phyloP scores from a whole-genome alignment of 53 echinoderm and acorn worm species.

The Patiria pectinifera region DNA sequence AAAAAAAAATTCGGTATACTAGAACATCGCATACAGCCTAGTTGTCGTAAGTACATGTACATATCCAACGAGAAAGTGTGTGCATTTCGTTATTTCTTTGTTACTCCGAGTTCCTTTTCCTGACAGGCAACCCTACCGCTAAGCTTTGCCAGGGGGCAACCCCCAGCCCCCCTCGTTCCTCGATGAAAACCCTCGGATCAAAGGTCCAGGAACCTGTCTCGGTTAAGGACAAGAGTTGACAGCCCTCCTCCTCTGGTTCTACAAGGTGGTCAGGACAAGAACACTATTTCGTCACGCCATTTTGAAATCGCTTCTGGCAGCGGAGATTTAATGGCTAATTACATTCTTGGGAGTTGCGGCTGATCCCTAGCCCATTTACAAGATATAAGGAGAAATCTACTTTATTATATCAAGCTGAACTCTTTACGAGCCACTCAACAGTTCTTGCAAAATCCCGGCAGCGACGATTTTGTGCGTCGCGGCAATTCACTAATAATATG shows the following conservation, averaged over 20 bases:
- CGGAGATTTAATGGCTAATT: constrained; percentile 43
- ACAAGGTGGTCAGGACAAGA: constrained; percentile 28
- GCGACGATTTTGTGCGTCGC: constrained; percentile 37
- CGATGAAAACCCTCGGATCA: not conserved
- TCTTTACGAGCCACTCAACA: constrained; percentile 43
- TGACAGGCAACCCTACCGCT: constrained; percentile 22
- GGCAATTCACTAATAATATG: constrained; percentile 32
- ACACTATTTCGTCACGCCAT: constrained; percentile 14
- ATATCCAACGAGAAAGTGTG: too few relatives aligned
- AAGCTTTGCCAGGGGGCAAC: constrained; percentile 25
- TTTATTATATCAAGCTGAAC: constrained; percentile 32
- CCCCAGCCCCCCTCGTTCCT: constrained; percentile 14
- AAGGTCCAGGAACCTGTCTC: not conserved
- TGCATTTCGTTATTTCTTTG: too few relatives aligned
- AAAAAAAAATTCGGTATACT: too few relatives aligned
- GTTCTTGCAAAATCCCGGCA: constrained; percentile 23
- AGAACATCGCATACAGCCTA: not conserved
- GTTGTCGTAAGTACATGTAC: not conserved
- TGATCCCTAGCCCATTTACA: constrained; percentile 46
- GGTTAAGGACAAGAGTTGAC: not conserved
- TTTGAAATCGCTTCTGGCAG: constrained; percentile 45
- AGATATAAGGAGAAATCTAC: not conserved
- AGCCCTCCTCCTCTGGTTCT: not conserved
- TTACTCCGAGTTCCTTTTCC: not conserved
- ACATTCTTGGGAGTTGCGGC: constrained; percentile 55